These are phyloP conservation scores for Drosophila picticornis DNA, from an alignment of 2,888 invertebrate species.

Conservation along the genomic window DNA sequence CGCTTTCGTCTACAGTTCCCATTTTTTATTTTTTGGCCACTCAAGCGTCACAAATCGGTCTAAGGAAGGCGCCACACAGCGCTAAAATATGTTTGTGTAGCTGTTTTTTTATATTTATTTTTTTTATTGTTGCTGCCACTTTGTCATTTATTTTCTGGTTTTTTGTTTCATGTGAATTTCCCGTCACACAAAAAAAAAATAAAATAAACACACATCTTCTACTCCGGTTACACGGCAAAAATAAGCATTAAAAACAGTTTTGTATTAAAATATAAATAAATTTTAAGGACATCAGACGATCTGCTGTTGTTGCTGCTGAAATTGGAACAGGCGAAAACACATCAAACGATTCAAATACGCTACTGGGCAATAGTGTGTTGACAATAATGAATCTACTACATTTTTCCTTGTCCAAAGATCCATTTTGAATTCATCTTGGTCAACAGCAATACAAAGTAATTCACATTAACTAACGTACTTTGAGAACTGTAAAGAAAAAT, in stretches of 20 bases:
- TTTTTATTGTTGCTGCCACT: background rate
- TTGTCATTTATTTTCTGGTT: background rate
- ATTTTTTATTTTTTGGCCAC: background rate
- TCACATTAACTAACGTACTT: too few species aligned
- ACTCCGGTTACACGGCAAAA: background rate
- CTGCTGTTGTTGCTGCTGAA: background rate
- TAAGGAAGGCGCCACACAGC: constrained; percentile 9
- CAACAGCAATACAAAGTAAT: background rate
- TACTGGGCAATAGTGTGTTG: background rate
- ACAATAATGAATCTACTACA: background rate
- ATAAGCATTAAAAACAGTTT: background rate
- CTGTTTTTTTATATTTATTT: constrained; percentile 31
- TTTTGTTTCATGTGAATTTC: background rate
- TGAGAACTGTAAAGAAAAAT: too few species aligned
- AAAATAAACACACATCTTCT: background rate
- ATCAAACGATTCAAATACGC: background rate
- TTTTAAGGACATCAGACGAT: background rate
- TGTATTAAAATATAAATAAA: background rate
- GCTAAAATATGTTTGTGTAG: constrained; percentile 48
- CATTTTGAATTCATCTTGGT: background rate
- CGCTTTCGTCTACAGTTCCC: background rate
- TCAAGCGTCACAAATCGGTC: constrained; percentile 9
- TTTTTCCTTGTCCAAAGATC: background rate
- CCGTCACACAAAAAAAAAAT: background rate
- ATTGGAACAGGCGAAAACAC: background rate